Base-by-base conservation (phyloP, 2,888 invertebrate genomes). In the Lampropteryx suffumata region DNA sequence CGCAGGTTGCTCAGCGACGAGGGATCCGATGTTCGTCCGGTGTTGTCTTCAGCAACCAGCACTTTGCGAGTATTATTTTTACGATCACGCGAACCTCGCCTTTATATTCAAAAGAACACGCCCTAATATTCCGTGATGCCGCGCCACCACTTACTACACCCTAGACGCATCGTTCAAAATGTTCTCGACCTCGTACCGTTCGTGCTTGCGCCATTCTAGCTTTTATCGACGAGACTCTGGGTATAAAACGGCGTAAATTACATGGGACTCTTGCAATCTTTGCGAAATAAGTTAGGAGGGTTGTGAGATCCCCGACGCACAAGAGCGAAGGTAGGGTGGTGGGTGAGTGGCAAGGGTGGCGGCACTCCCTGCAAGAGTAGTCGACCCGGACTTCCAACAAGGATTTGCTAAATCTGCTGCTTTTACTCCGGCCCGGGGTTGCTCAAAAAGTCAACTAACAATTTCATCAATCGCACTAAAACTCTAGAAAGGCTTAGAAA, bases 321-420 rank as follows among this genome's bases (percentile, higher is more conserved):
- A 82, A 83, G 85, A 86, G 87, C 79, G 84, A 84, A 87, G 83
- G 84, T 79, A 80, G 78, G 84, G 83, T 43, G 85, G 84, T 79
- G 84, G 79, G 85, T 73, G 77, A 79, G 67, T 65, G 76, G 61
- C 70, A 73, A 78, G 82, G 74, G 69, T 67, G 69, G 73, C 70
- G 76, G 72, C 70, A 64, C 75, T 65, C 84, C 82, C 84, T 77
- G 82, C 84, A 78, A 80, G 82, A 86, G 86, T 83, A 82, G 81
- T 83, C 86, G 84, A 82, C 86, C 82, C 85, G 87, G 84, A 75
- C 82, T 76, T 76, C 79, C 83, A 80, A 78, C 84, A 71, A 80
- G 85, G 86, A 85, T 88, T 87, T 87, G 83, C 79, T 83, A 85
- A 87, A 87, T 86, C 85, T 80, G 82, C 84, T 86, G 82, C 84